Evolutionary conservation across 2,113 vertebrate species (phyloP).

Genomic region (Crotalus helleri): DNA sequence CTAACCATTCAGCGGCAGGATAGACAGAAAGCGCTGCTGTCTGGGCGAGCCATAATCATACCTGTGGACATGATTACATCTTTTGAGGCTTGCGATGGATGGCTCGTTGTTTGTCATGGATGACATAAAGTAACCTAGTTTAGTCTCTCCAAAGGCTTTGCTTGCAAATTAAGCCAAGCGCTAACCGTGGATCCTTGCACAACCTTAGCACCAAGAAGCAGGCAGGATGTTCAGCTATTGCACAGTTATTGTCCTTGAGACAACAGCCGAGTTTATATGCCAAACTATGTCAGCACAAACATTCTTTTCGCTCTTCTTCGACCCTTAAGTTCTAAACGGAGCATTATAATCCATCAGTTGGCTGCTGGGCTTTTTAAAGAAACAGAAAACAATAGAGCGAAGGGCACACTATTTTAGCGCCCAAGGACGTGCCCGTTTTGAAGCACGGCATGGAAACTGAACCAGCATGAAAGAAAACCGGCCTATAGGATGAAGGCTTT

Average conservation of each 20-base stretch:
- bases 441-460: not conserved
- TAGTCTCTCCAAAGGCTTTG: conserved; percentile 39
- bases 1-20: conserved; percentile 45
- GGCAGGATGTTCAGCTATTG: too few relatives aligned
- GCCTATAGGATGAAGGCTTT: not conserved
- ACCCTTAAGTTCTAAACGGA: not conserved
- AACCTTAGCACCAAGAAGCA: conserved; percentile 27
- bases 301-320: not conserved
- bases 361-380: not conserved
- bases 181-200: conserved; percentile 10
- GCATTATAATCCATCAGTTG: not conserved
- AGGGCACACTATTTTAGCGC: not conserved
- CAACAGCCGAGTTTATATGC: not conserved
- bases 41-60: conserved; percentile 50
- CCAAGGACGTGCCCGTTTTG: not conserved
- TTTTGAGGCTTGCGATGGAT: conserved; percentile 42
- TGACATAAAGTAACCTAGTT: conserved; percentile 51
- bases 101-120: conserved; percentile 29
- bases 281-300: too few relatives aligned
- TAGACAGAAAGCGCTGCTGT: conserved; percentile 51
- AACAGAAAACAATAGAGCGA: not conserved
- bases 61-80: conserved; percentile 54
- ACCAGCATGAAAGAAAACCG: not conserved
- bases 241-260: not conserved
- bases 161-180: conserved; percentile 21